A percentile compares a stretch with the other conserved stretches of the same genome.
These are phyloP conservation scores for Hexactinellida sp. DNA, from an alignment of 37 sponge, comb jelly and placozoan genomes.

Conservation along the genomic window DNA sequence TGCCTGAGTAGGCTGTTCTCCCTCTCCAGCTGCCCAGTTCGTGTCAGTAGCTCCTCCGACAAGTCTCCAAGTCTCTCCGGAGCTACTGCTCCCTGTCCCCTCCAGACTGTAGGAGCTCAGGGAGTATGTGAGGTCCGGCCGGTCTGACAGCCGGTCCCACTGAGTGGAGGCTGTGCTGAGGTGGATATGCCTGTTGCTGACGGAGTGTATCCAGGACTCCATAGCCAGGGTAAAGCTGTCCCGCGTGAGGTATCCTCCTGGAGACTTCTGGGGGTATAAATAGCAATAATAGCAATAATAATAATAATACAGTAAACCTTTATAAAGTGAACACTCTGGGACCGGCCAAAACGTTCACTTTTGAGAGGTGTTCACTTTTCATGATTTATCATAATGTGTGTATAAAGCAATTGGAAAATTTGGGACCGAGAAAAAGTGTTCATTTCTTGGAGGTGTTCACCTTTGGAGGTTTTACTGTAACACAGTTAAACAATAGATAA, in stretches of 20 bases:
- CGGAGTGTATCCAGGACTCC: conserved; percentile 7
- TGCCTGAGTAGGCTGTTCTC: background rate
- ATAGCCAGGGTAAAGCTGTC: background rate
- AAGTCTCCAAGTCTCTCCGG: background rate
- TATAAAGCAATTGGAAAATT: too few species aligned
- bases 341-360: too few species aligned
- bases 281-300: too few species aligned
- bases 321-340: too few species aligned
- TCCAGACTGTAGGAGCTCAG: background rate
- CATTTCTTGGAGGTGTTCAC: too few species aligned
- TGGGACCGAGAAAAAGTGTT: too few species aligned
- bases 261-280: background rate
- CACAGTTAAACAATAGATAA: too few species aligned
- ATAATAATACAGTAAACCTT: too few species aligned
- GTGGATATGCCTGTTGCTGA: background rate
- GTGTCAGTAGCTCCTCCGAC: background rate
- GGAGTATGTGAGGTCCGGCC: background rate
- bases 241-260: background rate
- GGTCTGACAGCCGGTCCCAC: background rate
- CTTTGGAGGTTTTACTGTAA: too few species aligned
- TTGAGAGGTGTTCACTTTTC: too few species aligned
- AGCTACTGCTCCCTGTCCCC: background rate
- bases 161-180: too few species aligned
- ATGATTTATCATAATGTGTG: too few species aligned
- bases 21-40: background rate